Percentiles rank a stretch among this genome's conserved stretches.
Evolutionary conservation across 2,113 vertebrate genomes (phyloP).

Genomic region (Pavo muticus): DNA sequence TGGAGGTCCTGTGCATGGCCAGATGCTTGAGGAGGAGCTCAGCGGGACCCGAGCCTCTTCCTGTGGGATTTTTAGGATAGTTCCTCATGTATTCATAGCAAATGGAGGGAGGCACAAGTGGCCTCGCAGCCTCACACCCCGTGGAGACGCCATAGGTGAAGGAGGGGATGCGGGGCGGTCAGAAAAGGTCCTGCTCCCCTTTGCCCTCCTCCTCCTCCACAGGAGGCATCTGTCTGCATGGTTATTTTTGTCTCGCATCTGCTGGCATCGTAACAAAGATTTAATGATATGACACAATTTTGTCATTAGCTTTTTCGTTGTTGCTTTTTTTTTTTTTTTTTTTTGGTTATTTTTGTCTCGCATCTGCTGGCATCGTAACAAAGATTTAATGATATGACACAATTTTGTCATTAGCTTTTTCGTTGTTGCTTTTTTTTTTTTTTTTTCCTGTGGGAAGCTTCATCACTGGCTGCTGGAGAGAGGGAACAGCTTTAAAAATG

Average conservation of each 20-base stretch:
- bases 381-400: slow-evolving; percentile 60
- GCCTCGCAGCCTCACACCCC: no score
- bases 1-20: not conserved
- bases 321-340: not conserved
- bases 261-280: slow-evolving; percentile 53
- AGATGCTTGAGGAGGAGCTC: not conserved
- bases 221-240: slow-evolving; percentile 28
- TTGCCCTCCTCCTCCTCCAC: not conserved
- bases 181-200: accelerated
- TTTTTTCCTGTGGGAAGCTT: not conserved
- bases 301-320: slow-evolving; percentile 24
- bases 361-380: slow-evolving; percentile 55
- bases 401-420: slow-evolving; percentile 46
- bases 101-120: not conserved
- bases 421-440: not conserved
- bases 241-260: slow-evolving; percentile 71
- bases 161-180: not conserved
- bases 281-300: slow-evolving; percentile 52
- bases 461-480: not conserved
- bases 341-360: slow-evolving; percentile 64
- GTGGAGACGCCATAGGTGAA: not conserved
- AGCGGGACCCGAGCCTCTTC: not conserved
- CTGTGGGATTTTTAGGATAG: not conserved
- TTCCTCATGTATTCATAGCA: not conserved
- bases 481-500: not conserved